Evolutionary conservation across 2,888 invertebrate species (phyloP), one percentile per base, ranked within the genome.

Genomic region (Altica lythri): DNA sequence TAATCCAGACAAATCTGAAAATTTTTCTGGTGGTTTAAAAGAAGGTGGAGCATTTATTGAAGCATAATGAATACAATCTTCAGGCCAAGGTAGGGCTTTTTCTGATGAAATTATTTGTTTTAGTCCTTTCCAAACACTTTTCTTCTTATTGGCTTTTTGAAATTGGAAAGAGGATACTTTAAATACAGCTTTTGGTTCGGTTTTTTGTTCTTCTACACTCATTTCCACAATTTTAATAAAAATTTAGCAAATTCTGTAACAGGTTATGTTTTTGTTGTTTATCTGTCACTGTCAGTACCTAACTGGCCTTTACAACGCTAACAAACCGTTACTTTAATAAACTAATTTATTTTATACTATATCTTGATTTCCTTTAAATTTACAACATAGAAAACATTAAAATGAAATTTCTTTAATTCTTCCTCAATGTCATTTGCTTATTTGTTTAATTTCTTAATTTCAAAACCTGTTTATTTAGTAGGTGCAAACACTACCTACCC

Each of bases 31-130:
- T 2, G 95, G 95, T 71, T 86, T 87, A 71, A 95, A 90, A 27
- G 93, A 90, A 29, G 95, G 94, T 8, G 94, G 94, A 17, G 94
- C 92, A 76, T 94, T 94, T 59, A 95, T 87, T 16, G 88, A 86
- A 67, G 89, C 89, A 79, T 95, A 94, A 67, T 90, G 83, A 50
- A 92, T 84, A 45, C 85, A 84, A 70, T 89, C 85, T 55, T 85
- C 82, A 13, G 86, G 83, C 92, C 92, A 92, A 2, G 88, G 86
- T 53, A 92, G 77, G 17, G 85, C 74, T 72, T 88, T 83, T 72
- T 95, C 94, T 30, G 89, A 85, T 1, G 91, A 80, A 43, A 92
- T 78, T 66, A 95, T 92, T 80, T 95, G 94, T 74, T 94, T 94
- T 40, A 94, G 74, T 4, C 92, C 92, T 72, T 90, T 87, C 92